Conservation (phyloP, 2,797 vertebrate genomes). For the Crenichthys baileyi region DNA sequence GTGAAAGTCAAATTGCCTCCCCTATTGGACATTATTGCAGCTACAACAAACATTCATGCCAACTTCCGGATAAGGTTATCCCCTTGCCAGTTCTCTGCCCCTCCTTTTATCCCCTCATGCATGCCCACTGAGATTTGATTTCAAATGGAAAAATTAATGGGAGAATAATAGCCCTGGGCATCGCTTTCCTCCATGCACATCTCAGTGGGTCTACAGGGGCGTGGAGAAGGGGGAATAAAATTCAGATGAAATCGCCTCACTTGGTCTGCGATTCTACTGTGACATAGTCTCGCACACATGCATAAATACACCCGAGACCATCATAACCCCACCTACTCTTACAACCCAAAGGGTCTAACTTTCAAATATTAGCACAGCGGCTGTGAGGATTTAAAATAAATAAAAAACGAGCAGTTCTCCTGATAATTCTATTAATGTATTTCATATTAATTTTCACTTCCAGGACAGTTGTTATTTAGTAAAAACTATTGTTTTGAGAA, state of each 20-base stretch:
- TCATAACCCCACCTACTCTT: constrained; percentile 25
- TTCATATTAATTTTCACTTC: constrained; percentile 78
- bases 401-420: constrained; percentile 79
- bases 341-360: constrained; percentile 74
- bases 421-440: constrained; percentile 51
- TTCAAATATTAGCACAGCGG: constrained; percentile 82
- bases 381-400: constrained; percentile 73
- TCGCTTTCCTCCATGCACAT: constrained; percentile 67
- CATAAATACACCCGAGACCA: constrained; percentile 53
- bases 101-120: constrained; percentile 65
- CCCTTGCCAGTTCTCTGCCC: constrained; percentile 57
- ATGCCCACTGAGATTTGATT: constrained; percentile 80
- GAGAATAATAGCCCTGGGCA: constrained; percentile 84
- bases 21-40: constrained; percentile 77
- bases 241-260: constrained; percentile 63
- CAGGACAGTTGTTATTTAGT: constrained; percentile 57
- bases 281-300: constrained; percentile 35
- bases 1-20: constrained; percentile 79
- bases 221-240: constrained; percentile 47
- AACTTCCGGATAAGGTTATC: constrained; percentile 57
- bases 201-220: constrained; percentile 73
- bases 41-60: constrained; percentile 63
- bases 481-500: constrained; percentile 63
- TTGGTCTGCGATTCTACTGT: constrained; percentile 69
- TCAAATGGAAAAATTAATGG: constrained; percentile 90